Percentiles rank a stretch among this genome's conserved stretches.
Conservation (phyloP, 1,140 invertebrate genomes). For the Drosophila navojoa region DNA sequence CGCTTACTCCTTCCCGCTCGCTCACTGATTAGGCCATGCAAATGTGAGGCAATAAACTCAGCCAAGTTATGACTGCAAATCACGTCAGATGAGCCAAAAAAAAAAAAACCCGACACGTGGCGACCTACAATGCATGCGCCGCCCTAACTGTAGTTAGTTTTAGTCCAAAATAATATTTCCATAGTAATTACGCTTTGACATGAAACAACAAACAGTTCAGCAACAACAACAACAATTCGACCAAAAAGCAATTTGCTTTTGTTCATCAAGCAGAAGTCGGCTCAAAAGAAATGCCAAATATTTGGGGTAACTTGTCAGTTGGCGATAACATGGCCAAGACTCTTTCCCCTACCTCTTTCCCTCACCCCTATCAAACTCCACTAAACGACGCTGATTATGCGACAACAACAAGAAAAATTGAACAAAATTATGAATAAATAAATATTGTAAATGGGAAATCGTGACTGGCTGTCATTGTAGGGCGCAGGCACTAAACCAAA, state of each 20-base stretch:
- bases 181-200: slow-evolving; percentile 69
- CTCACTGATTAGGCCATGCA: slow-evolving; percentile 57
- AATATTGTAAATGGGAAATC: slow-evolving; percentile 78
- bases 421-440: slow-evolving; percentile 77
- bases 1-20: not conserved
- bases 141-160: slow-evolving; percentile 34
- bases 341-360: not conserved
- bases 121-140: slow-evolving; percentile 46
- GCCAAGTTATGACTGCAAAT: slow-evolving; percentile 72
- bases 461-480: slow-evolving; percentile 73
- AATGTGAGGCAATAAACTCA: slow-evolving; percentile 64
- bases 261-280: slow-evolving; percentile 25
- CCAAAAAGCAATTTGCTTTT: slow-evolving; percentile 25
- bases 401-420: slow-evolving; percentile 49
- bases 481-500: slow-evolving; percentile 5
- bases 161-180: slow-evolving; percentile 53
- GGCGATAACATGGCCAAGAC: slow-evolving; percentile 21
- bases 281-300: slow-evolving; percentile 43
- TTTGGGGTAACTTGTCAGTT: slow-evolving; percentile 43
- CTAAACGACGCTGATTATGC: slow-evolving; percentile 48
- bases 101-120: slow-evolving; percentile 47
- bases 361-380: not conserved
- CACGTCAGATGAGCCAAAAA: slow-evolving; percentile 51
- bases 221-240: slow-evolving; percentile 30
- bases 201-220: slow-evolving; percentile 59